Evolutionary conservation across 2,113 vertebrate species (phyloP), one percentile per base, ranked within the genome.

Genomic region (Zonotrichia leucophrys): DNA sequence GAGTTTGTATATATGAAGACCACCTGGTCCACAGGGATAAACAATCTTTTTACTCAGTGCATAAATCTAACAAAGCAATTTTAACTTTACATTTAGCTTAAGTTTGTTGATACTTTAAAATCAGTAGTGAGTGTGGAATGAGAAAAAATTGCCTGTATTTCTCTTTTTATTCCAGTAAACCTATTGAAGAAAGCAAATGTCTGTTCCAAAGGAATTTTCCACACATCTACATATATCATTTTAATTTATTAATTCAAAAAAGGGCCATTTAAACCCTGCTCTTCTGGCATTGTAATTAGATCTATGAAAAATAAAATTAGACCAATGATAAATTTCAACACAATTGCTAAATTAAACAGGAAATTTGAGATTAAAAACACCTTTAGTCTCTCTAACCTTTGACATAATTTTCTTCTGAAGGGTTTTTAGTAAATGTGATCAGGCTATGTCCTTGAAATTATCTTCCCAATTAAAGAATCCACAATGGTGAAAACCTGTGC

Each of bases 21-120:
- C 79, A 92, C 85, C 75, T 88, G 72, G 42, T 80, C 91, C 60
- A 86, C 5, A 81, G 47, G 33, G 19, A 84, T 85, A 91, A 94
- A 92, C 66, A 85, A 73, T 88, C 39, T 88, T 89, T 83, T 74
- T 75, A 77, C 35, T 58, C 41, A 73, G 44, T 42, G 55, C 59
- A 90, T 94, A 94, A 80, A 93, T 85, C 75, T 88, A 94, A 67
- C 2, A 2, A 76, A 85, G 56, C 21, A 88, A 80, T 74, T 94
- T 87, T 66, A 95, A 11, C 42, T 80, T 96, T 77, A 95, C 52
- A 76, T 74, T 83, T 90, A 87, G 28, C 16, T 92, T 76, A 79
- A 79, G 70, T 74, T 74, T 79, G 55, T 88, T 86, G 75, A 90
- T 90, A 44, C 41, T 88, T 86, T 64, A 94, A 59, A 94, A 93